Percentiles rank a stretch among this genome's conserved stretches.
phyloP scores from a whole-genome alignment of 2,888 invertebrate genomes.

The Elaeidobius kamerunicus region DNA sequence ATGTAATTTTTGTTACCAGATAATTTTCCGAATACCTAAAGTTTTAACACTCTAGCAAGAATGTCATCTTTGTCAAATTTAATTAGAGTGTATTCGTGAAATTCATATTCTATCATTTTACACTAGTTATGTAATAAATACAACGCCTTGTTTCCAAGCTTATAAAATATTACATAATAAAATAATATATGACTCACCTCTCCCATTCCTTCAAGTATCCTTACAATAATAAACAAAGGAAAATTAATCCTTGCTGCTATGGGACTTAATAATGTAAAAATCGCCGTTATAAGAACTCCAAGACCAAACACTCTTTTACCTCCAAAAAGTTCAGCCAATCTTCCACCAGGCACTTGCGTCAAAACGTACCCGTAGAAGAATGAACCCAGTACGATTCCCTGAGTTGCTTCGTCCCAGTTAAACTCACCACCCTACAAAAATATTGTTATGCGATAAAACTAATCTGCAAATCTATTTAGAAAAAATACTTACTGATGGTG shows the following conservation, averaged over 20 bases:
- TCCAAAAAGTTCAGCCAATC: conserved; percentile 80
- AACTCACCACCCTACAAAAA: conserved; percentile 66
- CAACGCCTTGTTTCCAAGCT: too few species aligned
- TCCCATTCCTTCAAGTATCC: conserved; percentile 79
- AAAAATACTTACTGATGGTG: conserved; percentile 36
- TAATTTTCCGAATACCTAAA: too few species aligned
- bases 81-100: too few species aligned
- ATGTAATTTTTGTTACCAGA: too few species aligned
- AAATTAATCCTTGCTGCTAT: conserved; percentile 69
- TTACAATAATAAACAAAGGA: conserved; percentile 68
- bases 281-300: conserved; percentile 75
- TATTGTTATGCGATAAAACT: conserved; percentile 7
- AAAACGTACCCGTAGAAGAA: conserved; percentile 83
- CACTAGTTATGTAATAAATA: too few species aligned
- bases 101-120: too few species aligned
- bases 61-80: too few species aligned
- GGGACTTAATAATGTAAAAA: conserved; percentile 81
- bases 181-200: conserved; percentile 54
- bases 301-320: conserved; percentile 85
- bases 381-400: conserved; percentile 76
- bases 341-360: conserved; percentile 77
- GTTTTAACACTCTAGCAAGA: too few species aligned
- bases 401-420: conserved; percentile 73
- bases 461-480: neutral
- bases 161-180: neutral